phyloP scores from a whole-genome alignment of 2,113 vertebrate genomes.

The Copsychus sechellarum region DNA sequence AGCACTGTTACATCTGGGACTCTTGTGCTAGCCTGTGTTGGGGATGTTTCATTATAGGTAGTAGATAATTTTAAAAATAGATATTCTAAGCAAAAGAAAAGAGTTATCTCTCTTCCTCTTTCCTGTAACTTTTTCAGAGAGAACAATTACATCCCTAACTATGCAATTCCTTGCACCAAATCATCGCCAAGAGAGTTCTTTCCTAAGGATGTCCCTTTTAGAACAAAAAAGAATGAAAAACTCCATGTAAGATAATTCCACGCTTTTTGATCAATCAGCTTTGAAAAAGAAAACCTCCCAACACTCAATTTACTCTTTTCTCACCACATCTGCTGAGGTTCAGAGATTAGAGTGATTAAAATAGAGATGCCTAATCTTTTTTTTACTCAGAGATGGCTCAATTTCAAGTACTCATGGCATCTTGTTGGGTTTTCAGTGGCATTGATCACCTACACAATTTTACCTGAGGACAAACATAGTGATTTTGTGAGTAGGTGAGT shows the following conservation, averaged over 20 bases:
- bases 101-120: background rate
- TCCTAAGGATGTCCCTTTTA: background rate
- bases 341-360: background rate
- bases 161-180: background rate
- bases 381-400: background rate
- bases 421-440: background rate
- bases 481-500: background rate
- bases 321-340: background rate
- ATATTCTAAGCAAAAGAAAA: background rate
- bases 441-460: background rate
- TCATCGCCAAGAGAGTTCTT: fast-evolving
- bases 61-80: background rate
- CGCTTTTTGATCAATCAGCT: background rate
- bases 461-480: background rate
- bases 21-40: background rate
- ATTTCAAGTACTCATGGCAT: background rate
- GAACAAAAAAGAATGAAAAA: background rate
- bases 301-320: background rate
- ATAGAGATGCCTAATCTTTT: background rate
- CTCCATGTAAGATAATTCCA: background rate
- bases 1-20: background rate
- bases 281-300: background rate
- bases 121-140: background rate
- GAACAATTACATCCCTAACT: background rate
- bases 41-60: background rate